phyloP scores from a whole-genome alignment of 2,113 vertebrate genomes.

The Puffinus mauretanicus region DNA sequence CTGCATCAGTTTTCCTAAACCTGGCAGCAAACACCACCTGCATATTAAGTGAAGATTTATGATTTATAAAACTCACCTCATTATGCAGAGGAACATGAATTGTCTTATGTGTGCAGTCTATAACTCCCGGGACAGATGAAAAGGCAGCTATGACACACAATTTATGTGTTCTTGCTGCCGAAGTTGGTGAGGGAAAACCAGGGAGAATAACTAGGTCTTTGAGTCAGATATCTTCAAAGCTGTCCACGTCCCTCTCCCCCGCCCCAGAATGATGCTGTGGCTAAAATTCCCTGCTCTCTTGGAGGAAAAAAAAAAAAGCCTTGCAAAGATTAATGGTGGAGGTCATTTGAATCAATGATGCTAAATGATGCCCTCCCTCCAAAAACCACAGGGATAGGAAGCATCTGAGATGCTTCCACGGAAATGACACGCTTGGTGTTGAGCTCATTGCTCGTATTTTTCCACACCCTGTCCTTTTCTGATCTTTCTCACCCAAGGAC shows the following conservation, averaged over 20 bases:
- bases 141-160: slow-evolving; percentile 70
- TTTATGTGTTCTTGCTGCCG: slow-evolving; percentile 63
- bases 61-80: slow-evolving; percentile 76
- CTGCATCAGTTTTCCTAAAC: slow-evolving; percentile 75
- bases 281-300: slow-evolving; percentile 18
- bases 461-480: background rate
- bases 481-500: slow-evolving; percentile 13
- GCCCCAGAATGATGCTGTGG: background rate
- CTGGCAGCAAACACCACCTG: slow-evolving; percentile 73
- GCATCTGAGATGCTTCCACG: slow-evolving; percentile 6
- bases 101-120: slow-evolving; percentile 75
- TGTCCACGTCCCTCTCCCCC: background rate
- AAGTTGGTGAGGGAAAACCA: slow-evolving; percentile 59
- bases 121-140: slow-evolving; percentile 74
- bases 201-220: slow-evolving; percentile 52
- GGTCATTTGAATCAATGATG: slow-evolving; percentile 55
- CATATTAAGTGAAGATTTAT: slow-evolving; percentile 78
- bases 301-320: background rate
- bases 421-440: background rate
- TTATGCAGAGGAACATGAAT: slow-evolving; percentile 77
- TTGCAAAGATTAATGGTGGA: slow-evolving; percentile 48
- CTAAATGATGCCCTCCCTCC: slow-evolving; percentile 16
- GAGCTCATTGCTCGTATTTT: slow-evolving; percentile 39
- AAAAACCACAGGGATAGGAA: background rate
- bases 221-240: slow-evolving; percentile 58